phyloP scores from a whole-genome alignment of 2,113 vertebrate genomes.

The Prunella himalayana region DNA sequence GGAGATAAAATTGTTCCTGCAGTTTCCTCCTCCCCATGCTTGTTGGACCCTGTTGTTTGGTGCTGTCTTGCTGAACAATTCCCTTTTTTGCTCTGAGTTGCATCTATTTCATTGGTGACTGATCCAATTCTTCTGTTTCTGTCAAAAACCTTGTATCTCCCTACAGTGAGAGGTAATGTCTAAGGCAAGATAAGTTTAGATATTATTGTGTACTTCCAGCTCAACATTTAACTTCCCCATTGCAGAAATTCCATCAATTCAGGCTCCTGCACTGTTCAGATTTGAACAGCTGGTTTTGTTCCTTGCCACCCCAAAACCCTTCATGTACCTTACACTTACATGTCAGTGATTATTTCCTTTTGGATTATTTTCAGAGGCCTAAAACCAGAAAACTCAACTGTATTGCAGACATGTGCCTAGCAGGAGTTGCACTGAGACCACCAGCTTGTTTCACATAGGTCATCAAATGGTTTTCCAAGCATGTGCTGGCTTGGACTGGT shows the following conservation, averaged over 20 bases:
- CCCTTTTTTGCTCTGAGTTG: background rate
- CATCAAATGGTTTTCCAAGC: background rate
- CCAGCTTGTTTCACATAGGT: background rate
- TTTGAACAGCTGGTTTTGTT: background rate
- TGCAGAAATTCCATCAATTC: background rate
- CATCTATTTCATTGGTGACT: background rate
- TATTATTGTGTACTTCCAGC: background rate
- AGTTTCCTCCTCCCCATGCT: background rate
- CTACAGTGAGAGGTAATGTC: background rate
- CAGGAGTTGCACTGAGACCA: background rate
- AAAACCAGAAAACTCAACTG: background rate
- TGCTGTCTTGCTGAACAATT: background rate
- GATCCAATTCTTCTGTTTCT: background rate
- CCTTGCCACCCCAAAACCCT: background rate
- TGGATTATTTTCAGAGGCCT: background rate
- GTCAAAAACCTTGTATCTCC: background rate
- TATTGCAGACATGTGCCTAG: background rate
- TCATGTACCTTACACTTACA: background rate
- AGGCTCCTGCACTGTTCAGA: background rate
- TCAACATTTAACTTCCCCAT: background rate
- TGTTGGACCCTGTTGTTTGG: background rate
- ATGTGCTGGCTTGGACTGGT: background rate
- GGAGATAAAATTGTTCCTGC: background rate
- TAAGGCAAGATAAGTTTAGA: background rate
- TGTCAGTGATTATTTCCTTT: background rate